Percentiles rank a stretch among this genome's conserved stretches.
phyloP scores from a whole-genome alignment of 2,888 invertebrate genomes.

The Morpho deidamia region DNA sequence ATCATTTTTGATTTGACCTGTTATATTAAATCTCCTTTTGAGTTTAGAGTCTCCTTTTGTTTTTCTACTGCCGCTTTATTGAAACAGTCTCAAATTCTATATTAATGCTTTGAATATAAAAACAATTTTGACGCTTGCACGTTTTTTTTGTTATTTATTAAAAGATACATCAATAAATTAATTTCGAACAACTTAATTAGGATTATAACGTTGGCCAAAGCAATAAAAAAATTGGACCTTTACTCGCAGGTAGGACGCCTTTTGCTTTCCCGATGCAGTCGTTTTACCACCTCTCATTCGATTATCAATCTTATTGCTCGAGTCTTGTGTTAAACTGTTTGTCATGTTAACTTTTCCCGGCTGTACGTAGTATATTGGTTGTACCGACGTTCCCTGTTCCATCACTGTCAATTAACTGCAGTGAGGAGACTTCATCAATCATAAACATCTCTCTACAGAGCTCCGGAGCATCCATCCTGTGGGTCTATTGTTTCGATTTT shows the following conservation, averaged over 20 bases:
- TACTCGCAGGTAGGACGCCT: conserved; percentile 18
- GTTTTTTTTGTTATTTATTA: conserved; percentile 3
- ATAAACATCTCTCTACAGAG: conserved; percentile 44
- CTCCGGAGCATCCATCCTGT: conserved; percentile 44
- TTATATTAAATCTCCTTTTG: no score
- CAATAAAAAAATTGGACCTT: conserved; percentile 23
- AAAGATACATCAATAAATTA: conserved; percentile 15
- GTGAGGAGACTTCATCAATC: conserved; percentile 71
- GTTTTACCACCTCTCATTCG: background rate
- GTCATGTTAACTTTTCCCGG: conserved; percentile 18
- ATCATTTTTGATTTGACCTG: no score
- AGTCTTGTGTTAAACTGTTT: conserved; percentile 2
- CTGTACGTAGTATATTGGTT: conserved; percentile 37
- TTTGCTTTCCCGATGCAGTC: background rate
- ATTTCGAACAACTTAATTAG: conserved; percentile 28
- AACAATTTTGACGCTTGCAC: no score
- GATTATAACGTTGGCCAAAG: conserved; percentile 19
- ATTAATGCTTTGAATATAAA: no score
- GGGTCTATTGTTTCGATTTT: conserved; percentile 45
- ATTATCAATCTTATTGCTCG: conserved; percentile 10
- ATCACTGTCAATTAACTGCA: conserved; percentile 76
- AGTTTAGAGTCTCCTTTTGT: no score
- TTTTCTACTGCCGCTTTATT: no score
- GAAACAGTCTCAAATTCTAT: no score
- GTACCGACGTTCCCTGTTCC: conserved; percentile 56